These are phyloP conservation scores for Elanus axillaris DNA, from an alignment of 2,113 vertebrate genomes.

Conservation along the genomic window DNA sequence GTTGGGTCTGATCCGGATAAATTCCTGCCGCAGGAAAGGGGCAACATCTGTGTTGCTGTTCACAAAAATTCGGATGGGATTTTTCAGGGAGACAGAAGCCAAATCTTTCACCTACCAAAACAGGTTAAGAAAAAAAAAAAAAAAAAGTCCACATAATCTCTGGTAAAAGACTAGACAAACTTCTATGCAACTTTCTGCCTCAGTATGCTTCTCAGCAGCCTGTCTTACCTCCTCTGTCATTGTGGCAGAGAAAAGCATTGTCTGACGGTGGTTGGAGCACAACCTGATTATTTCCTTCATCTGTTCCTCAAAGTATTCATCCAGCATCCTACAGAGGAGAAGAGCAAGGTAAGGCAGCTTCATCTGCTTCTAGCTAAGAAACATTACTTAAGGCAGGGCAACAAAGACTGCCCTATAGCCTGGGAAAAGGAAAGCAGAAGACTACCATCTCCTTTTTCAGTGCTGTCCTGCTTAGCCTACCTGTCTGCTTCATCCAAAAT, in stretches of 20 bases:
- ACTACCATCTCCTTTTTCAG: not conserved
- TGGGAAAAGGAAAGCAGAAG: not conserved
- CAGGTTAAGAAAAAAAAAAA: not conserved
- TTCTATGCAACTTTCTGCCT: not conserved
- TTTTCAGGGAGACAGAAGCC: slow-evolving; percentile 91
- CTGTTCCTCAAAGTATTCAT: slow-evolving; percentile 98
- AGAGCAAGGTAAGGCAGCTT: not conserved
- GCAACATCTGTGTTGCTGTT: slow-evolving; percentile 98
- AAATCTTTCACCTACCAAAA: slow-evolving; percentile 89
- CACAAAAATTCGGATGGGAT: slow-evolving; percentile 90
- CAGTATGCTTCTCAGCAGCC: not conserved
- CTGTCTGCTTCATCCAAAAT: slow-evolving; percentile 96
- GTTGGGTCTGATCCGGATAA: slow-evolving; percentile 87
- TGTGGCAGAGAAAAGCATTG: slow-evolving; percentile 97
- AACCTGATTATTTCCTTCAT: slow-evolving; percentile 97
- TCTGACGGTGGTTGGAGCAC: slow-evolving; percentile 92
- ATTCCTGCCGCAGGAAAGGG: slow-evolving; percentile 93
- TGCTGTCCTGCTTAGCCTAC: slow-evolving; percentile 52
- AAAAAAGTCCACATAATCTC: not conserved
- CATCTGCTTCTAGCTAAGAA: not conserved
- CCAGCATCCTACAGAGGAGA: slow-evolving; percentile 84
- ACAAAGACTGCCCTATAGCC: not conserved
- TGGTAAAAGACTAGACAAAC: not conserved
- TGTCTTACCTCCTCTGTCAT: slow-evolving; percentile 91
- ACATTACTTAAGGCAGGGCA: not conserved